Evolutionary conservation across 1,140 invertebrate species (phyloP), one percentile per base, ranked within the genome.

Genomic region (Zaprionus vittiger): DNA sequence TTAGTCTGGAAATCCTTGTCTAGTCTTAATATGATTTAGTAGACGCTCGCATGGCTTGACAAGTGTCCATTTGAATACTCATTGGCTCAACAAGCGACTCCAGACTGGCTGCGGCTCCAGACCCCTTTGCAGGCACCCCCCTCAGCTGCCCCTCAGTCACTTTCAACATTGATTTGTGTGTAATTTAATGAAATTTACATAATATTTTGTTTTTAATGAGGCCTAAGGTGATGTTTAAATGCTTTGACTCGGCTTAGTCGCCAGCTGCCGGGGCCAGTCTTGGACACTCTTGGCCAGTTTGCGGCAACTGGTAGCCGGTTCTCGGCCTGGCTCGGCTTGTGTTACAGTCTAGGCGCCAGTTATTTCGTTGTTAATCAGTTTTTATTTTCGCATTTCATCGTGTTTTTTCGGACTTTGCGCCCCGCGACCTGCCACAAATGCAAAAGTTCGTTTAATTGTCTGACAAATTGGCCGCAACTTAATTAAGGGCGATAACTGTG

Each of bases 61-160:
- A 91, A 91, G 85, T 91, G 91, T 91, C 90, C 91, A 91, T 91
- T 91, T 91, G 91, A 91, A 91, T 91, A 91, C 90, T 91, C 91
- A 91, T 90, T 91, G 91, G 90, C 80, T 91, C 85, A 90, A 90
- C 85, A 90, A 90, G 85, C 41, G 52, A 63, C 73, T 72, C 37
- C 79, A 63, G 67, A 57, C 47, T 64, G 55, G 49, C 26, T 14
- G 44, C 55, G 44, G n/a, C 73, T 26, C 9, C 26, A n/a, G 5
- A n/a, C 17, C 14, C 9, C 64, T 47, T 15, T 20, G 28, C 26
- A 26, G 31, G 38, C 5, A 6, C 41, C 55, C 59, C 55, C 5
- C 44, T 15, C 9, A 5, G n/a, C 11, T 5, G 38, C 44, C 24
- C 2, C 49, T 20, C 15, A 34, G 44, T 11, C 66, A 49, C 68